These are phyloP conservation scores for Propithecus perrieri DNA, from an alignment of 2,797 vertebrate genomes.

Conservation along the genomic window DNA sequence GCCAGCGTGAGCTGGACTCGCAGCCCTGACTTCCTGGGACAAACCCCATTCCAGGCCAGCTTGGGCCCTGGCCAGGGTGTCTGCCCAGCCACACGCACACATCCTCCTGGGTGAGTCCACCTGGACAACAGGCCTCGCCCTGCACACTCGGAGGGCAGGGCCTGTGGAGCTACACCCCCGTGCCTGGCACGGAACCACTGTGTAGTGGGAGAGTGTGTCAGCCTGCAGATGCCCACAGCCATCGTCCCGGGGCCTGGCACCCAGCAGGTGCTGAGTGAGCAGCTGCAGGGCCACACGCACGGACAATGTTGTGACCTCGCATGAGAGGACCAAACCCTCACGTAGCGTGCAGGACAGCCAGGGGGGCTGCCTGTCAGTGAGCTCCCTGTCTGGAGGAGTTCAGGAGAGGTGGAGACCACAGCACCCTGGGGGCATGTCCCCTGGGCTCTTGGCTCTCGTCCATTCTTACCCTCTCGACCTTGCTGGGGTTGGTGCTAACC, in stretches of 20 bases:
- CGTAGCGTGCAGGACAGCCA: neutral
- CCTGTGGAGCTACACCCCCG: no score
- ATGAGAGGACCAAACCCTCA: neutral
- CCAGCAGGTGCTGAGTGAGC: neutral
- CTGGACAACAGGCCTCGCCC: no score
- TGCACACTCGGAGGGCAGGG: neutral
- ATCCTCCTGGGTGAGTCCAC: neutral
- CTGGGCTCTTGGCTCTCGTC: neutral
- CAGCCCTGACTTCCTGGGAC: no score
- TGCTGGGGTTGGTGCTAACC: conserved; percentile 79
- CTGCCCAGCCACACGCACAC: no score
- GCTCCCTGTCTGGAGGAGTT: neutral
- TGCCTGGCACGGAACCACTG: neutral
- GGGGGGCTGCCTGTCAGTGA: neutral
- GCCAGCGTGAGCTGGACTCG: neutral
- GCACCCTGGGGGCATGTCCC: neutral
- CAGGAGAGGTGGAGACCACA: no score
- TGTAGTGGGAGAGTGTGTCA: no score
- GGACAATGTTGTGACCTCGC: fast-evolving
- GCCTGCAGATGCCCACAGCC: no score
- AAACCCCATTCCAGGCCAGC: neutral
- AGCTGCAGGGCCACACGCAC: neutral
- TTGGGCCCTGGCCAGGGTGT: neutral
- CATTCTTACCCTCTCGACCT: conserved; percentile 78
- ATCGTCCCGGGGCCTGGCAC: neutral